Conservation (phyloP, 2,113 vertebrate species). For the Carassius gibelio region DNA sequence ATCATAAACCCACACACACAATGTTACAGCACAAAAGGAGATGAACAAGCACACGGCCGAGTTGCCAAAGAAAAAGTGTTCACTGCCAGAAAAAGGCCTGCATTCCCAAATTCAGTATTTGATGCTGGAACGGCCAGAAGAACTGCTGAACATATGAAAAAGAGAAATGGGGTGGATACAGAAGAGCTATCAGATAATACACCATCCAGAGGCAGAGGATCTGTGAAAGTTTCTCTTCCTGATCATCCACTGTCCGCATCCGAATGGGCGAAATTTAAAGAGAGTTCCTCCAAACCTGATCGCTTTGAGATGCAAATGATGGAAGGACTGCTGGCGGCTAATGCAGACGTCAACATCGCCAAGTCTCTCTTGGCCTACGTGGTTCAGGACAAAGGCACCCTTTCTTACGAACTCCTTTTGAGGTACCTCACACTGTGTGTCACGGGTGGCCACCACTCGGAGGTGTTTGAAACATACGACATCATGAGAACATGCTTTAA, state of each 20-base stretch:
- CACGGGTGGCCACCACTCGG: slow-evolving; percentile 73
- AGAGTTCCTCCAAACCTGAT: slow-evolving; percentile 53
- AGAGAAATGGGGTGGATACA: slow-evolving; percentile 43
- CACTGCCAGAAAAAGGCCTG: not conserved
- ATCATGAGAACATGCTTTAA: slow-evolving; percentile 86
- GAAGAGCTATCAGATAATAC: slow-evolving; percentile 26
- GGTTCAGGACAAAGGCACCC: slow-evolving; percentile 78
- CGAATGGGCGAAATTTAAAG: slow-evolving; percentile 82
- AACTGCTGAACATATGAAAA: slow-evolving; percentile 63
- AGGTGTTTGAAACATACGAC: slow-evolving; percentile 85
- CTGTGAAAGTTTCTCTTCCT: slow-evolving; percentile 67
- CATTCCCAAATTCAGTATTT: slow-evolving; percentile 72
- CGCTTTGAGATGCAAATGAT: slow-evolving; percentile 81
- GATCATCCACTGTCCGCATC: slow-evolving; percentile 75
- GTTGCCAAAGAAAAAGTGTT: slow-evolving; percentile 29
- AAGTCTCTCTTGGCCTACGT: slow-evolving; percentile 87
- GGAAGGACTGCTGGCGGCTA: slow-evolving; percentile 62
- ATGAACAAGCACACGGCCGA: slow-evolving; percentile 12
- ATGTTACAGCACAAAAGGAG: slow-evolving; percentile 59
- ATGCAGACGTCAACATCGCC: slow-evolving; percentile 77
- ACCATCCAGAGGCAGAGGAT: not conserved
- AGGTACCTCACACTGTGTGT: too few species aligned
- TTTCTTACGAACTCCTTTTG: too few species aligned
- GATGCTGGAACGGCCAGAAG: slow-evolving; percentile 81
- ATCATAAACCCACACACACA: not conserved